Percentiles rank a stretch among this genome's conserved stretches.
phyloP scores from a whole-genome alignment of 2,888 invertebrate species.

The Drosophila nr. perissopoda region DNA sequence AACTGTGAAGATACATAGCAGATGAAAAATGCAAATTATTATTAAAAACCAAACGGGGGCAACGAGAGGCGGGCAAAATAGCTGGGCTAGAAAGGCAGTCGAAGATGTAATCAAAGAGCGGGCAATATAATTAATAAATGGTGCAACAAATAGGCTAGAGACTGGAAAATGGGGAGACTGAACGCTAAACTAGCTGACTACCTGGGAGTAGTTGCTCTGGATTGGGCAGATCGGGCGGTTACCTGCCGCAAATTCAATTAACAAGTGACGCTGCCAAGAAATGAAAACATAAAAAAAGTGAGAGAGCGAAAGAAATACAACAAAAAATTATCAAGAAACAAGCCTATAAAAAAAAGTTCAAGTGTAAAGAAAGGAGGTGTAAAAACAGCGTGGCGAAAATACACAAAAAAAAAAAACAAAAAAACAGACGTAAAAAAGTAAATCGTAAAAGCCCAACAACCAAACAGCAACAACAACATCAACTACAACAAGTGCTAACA shows the following conservation, averaged over 20 bases:
- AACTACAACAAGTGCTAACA: slow-evolving; percentile 37
- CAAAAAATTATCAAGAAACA: slow-evolving; percentile 53
- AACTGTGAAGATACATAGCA: slow-evolving; percentile 48
- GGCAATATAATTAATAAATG: slow-evolving; percentile 71
- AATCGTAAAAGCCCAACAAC: slow-evolving; percentile 58
- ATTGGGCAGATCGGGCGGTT: slow-evolving; percentile 23
- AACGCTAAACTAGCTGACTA: neutral
- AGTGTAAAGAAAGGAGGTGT: slow-evolving; percentile 64
- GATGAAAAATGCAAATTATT: slow-evolving; percentile 75
- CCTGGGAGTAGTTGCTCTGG: slow-evolving; percentile 1
- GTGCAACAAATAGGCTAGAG: slow-evolving; percentile 49
- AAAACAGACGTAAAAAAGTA: slow-evolving; percentile 18
- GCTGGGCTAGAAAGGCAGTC: slow-evolving; percentile 49
- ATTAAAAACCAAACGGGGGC: slow-evolving; percentile 21
- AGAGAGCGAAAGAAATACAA: slow-evolving; percentile 10
- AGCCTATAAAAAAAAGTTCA: slow-evolving; percentile 58
- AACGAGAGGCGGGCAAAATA: slow-evolving; percentile 6
- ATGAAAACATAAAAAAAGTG: slow-evolving; percentile 52
- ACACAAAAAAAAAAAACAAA: slow-evolving; percentile 3
- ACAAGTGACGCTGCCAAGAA: slow-evolving; percentile 40
- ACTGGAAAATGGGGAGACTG: neutral
- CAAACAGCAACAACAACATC: slow-evolving; percentile 11
- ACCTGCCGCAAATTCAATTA: slow-evolving; percentile 76
- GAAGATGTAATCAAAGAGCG: slow-evolving; percentile 24
- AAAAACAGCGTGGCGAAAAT: slow-evolving; percentile 56